Evolutionary conservation across 2,797 vertebrate genomes (phyloP).

Genomic region (Heteromormyrus szaboi): DNA sequence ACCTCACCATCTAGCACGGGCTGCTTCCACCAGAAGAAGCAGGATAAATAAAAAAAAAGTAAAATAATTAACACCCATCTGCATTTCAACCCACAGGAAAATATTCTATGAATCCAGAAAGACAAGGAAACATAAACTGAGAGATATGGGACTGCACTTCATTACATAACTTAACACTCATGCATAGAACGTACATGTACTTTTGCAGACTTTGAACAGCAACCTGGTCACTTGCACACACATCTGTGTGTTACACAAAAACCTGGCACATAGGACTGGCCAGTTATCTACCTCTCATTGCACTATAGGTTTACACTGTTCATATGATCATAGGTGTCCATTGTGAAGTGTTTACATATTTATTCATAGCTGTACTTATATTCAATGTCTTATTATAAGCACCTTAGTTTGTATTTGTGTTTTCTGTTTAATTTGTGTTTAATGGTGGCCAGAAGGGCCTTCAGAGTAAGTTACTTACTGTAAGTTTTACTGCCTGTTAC

Average conservation of each 20-base stretch:
- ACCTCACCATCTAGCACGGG: not conserved
- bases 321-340: not conserved
- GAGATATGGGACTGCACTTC: not conserved
- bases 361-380: not conserved
- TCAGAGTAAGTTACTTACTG: not conserved
- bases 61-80: not conserved
- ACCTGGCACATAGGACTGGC: not conserved
- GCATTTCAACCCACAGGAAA: constrained; percentile 35
- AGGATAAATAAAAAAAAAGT: not conserved
- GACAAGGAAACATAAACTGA: constrained; percentile 43
- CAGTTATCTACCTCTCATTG: not conserved
- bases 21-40: not conserved
- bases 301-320: not conserved
- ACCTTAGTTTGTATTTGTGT: not conserved
- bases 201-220: not conserved
- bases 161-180: not conserved
- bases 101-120: constrained; percentile 58
- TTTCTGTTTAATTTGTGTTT: not conserved
- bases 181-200: not conserved
- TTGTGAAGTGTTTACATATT: not conserved
- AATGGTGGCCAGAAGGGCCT: not conserved
- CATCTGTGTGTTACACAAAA: not conserved
- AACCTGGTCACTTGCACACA: not conserved
- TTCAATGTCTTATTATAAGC: not conserved
- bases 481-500: not conserved